Evolutionary conservation across 2,113 vertebrate species (phyloP), one percentile per base, ranked within the genome.

Genomic region (Vicugna pacos): DNA sequence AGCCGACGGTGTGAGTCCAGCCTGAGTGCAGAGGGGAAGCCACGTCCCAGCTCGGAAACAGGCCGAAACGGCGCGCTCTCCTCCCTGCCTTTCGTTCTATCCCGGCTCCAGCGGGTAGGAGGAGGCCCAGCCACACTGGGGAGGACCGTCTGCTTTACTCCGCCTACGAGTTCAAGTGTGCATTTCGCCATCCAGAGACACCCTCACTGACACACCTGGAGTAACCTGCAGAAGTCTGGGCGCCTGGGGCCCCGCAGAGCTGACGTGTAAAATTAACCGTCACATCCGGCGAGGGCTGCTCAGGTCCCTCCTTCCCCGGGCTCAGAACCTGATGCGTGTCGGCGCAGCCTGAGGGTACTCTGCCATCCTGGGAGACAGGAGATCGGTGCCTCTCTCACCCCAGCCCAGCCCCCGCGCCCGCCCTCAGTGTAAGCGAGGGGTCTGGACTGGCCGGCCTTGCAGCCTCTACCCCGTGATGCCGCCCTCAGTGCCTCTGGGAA

Each of bases 31-130:
- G 72, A 8, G 6, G 48, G 1, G n/a, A 64, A 30, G 6, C 3
- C 1, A 16, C 0, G 56, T 35, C 13, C 17, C 76, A 16, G 65
- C 14, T 54, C 6, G 9, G 14, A 35, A 2, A 4, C 38, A n/a
- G 12, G 62, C 12, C 6, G 7, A 16, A 72, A 38, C 28, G 2
- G 19, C 6, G 5, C 4, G 6, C 6, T 8, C 48, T 3, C 22
- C 28, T 42, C 3, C 3, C 19, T 4, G 2, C 0, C 42, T n/a
- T 20, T 8, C 1, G 0, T 22, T 22, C n/a, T n/a, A 10, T n/a
- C 7, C 52, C 8, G 12, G 35, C 30, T 24, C 50, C 19, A 2
- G 0, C 28, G 6, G 58, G 1, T 5, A 9, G 16, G n/a, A 7
- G 0, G 0, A 86, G 72, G 24, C 7, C 42, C 80, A 3, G 14